phyloP scores from a whole-genome alignment of 1,140 invertebrate species.

The Phymastichus coffea region DNA sequence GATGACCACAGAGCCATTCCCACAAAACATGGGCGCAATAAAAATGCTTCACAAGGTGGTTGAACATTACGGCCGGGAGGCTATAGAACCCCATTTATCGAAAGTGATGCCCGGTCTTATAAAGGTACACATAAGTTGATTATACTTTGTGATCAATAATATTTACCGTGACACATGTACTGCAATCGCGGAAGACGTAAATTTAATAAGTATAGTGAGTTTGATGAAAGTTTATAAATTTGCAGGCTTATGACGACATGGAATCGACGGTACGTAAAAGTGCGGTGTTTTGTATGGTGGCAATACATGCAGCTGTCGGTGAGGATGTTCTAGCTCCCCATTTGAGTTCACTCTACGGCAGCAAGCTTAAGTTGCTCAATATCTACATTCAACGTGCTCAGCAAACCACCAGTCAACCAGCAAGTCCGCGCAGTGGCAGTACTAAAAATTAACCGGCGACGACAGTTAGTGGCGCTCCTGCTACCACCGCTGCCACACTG shows the following conservation, averaged over 20 bases:
- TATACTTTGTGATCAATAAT: neutral
- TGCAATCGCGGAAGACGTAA: neutral
- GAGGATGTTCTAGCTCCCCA: constrained; percentile 80
- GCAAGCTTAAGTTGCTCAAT: constrained; percentile 78
- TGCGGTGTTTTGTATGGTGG: constrained; percentile 94
- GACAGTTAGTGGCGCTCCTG: constrained; percentile 3
- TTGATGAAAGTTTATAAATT: constrained; percentile 16
- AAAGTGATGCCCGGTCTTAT: constrained; percentile 86
- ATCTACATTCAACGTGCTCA: constrained; percentile 71
- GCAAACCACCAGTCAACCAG: constrained; percentile 49
- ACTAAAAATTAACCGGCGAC: constrained; percentile 37
- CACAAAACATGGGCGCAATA: constrained; percentile 85
- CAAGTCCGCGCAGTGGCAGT: constrained; percentile 48
- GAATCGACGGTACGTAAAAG: constrained; percentile 91
- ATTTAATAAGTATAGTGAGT: neutral
- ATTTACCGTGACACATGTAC: neutral
- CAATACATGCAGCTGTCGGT: constrained; percentile 82
- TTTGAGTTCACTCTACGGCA: constrained; percentile 74
- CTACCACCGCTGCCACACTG: constrained; percentile 40
- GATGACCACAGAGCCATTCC: constrained; percentile 81
- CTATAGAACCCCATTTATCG: constrained; percentile 72
- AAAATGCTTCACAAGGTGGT: constrained; percentile 90
- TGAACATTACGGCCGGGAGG: constrained; percentile 67
- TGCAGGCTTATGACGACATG: constrained; percentile 80
- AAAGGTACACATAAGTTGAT: constrained; percentile 64